These are phyloP conservation scores for Cephus nigrinus DNA, from an alignment of 2,888 invertebrate genomes.

Conservation along the genomic window DNA sequence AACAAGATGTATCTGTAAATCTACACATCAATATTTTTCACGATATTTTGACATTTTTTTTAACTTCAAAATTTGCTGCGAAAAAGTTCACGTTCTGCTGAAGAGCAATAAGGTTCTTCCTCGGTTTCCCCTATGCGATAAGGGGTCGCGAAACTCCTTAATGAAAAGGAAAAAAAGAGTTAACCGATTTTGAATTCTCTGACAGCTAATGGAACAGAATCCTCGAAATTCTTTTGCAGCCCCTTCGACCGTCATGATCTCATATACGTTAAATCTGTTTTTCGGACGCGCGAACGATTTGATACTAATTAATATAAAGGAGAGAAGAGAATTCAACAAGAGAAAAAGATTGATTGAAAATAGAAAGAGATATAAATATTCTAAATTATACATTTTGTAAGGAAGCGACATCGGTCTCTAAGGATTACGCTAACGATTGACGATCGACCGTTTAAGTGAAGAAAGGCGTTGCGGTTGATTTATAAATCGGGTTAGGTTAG, in stretches of 20 bases:
- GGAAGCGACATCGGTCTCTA: slow-evolving; percentile 2
- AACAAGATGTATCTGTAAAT: too few species aligned
- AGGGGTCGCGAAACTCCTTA: too few species aligned
- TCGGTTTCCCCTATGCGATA: too few species aligned
- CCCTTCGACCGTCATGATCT: slow-evolving; percentile 45
- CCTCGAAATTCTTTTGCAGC: slow-evolving; percentile 25
- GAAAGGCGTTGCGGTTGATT: not conserved
- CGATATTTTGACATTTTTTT: too few species aligned
- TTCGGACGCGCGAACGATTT: slow-evolving; percentile 35
- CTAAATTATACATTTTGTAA: slow-evolving; percentile 40
- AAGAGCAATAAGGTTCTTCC: too few species aligned
- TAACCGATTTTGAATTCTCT: not conserved
- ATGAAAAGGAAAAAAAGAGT: too few species aligned
- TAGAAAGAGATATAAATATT: slow-evolving; percentile 36
- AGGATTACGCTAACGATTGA: not conserved
- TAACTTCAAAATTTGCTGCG: too few species aligned
- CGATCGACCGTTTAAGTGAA: not conserved
- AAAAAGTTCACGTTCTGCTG: too few species aligned
- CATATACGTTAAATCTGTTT: slow-evolving; percentile 40
- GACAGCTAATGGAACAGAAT: not conserved
- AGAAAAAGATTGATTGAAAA: slow-evolving; percentile 14
- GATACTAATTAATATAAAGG: slow-evolving; percentile 28
- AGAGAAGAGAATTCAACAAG: slow-evolving; percentile 3
- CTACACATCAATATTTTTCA: too few species aligned
- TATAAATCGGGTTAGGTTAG: not conserved